Evolutionary conservation across 2,888 invertebrate species (phyloP).

Genomic region (Caenorhabditis becei): DNA sequence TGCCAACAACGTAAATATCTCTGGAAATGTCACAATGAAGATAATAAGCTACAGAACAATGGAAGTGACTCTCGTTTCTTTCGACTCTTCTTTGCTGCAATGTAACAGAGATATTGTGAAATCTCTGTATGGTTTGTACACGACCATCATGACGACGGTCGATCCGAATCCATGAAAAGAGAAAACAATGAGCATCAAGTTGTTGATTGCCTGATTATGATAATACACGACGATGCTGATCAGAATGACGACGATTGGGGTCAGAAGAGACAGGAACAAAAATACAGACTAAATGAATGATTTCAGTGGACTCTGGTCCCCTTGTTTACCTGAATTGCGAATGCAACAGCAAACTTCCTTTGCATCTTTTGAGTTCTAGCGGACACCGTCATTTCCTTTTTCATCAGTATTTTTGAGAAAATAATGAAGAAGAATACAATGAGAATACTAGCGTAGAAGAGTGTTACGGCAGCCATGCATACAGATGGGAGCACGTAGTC

Average conservation of each 20-base stretch:
- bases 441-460: not conserved
- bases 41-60: too few species aligned
- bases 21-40: too few species aligned
- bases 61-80: too few species aligned
- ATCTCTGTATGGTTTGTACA: constrained; percentile 11
- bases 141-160: constrained; percentile 12
- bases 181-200: not conserved
- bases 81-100: too few species aligned
- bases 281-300: too few species aligned
- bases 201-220: constrained; percentile 10
- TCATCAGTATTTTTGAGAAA: not conserved
- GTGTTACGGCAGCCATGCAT: not conserved
- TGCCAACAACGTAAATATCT: too few species aligned
- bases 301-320: too few species aligned
- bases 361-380: constrained; percentile 14
- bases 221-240: not conserved
- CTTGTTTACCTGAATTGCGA: not conserved
- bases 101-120: not conserved
- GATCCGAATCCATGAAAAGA: constrained; percentile 4
- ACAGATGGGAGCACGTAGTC: not conserved
- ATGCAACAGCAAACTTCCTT: not conserved
- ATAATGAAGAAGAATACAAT: not conserved
- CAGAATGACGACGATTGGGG: not conserved
- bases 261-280: not conserved
- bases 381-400: not conserved